Conservation (phyloP, 2,888 invertebrate genomes). For the Psylliodes chrysocephalus region DNA sequence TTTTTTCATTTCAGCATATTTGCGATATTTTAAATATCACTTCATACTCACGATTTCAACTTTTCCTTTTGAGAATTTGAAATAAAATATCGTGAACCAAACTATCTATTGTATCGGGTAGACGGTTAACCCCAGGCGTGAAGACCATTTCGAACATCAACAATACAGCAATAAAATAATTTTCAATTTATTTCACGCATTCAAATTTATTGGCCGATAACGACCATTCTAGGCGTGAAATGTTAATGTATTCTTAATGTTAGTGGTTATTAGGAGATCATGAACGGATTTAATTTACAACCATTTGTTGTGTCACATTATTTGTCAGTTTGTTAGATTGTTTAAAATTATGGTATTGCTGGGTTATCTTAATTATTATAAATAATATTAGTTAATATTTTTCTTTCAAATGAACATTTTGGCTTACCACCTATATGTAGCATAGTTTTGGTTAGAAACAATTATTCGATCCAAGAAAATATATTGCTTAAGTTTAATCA, state of each 20-base stretch:
- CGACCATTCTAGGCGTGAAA: conserved; percentile 25
- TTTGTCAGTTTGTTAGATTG: conserved; percentile 34
- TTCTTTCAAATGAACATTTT: no score
- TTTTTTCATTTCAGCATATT: no score
- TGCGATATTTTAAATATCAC: no score
- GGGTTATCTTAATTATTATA: neutral
- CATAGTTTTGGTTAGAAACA: no score
- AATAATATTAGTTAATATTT: no score
- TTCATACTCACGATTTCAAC: no score
- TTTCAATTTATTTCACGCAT: conserved; percentile 36
- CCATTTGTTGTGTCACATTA: conserved; percentile 37
- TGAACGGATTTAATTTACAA: conserved; percentile 36
- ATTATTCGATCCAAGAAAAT: no score
- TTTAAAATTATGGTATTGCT: neutral
- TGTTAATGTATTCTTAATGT: conserved; percentile 45
- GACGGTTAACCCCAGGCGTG: neutral
- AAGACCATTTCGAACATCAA: conserved; percentile 30
- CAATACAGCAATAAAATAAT: conserved; percentile 30
- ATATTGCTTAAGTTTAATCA: no score
- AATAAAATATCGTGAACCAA: neutral
- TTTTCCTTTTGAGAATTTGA: no score
- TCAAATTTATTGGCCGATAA: conserved; percentile 31
- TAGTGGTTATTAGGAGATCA: conserved; percentile 36
- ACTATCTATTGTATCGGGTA: neutral
- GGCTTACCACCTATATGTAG: no score